Evolutionary conservation across 2,797 vertebrate species (phyloP).

Genomic region (Florisuga fusca): DNA sequence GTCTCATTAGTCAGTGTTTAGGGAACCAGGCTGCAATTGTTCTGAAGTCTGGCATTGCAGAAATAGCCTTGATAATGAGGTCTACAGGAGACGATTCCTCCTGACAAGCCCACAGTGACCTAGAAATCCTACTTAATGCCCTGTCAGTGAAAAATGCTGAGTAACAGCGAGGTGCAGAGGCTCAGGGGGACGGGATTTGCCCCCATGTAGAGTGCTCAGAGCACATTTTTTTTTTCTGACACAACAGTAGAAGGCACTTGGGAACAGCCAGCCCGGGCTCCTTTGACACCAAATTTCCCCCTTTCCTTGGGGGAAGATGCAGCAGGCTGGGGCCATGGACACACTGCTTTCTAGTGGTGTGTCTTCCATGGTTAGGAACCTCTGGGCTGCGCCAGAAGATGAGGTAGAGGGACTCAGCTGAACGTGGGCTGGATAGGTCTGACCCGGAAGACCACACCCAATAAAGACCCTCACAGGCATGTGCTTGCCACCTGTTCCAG

Average conservation of each 20-base stretch:
- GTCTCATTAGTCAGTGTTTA: slow-evolving; percentile 66
- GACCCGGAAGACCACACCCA: slow-evolving; percentile 13
- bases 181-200: background rate
- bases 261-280: background rate
- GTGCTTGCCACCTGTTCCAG: slow-evolving; percentile 38
- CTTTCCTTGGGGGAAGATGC: fast-evolving
- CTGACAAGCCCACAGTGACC: slow-evolving; percentile 72
- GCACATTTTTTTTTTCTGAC: background rate
- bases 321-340: background rate
- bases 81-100: slow-evolving; percentile 64
- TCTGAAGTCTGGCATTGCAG: slow-evolving; percentile 53
- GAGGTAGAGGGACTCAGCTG: background rate
- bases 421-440: slow-evolving; percentile 22
- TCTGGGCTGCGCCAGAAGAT: background rate
- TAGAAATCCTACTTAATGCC: slow-evolving; percentile 72
- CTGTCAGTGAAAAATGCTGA: slow-evolving; percentile 62
- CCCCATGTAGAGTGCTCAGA: background rate
- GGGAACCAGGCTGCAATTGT: slow-evolving; percentile 68
- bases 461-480: background rate
- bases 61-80: slow-evolving; percentile 65
- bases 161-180: slow-evolving; percentile 51
- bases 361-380: background rate
- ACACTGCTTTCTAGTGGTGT: background rate
- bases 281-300: background rate
- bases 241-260: background rate